These are phyloP conservation scores for Camelus dromedarius DNA, from an alignment of 2,113 vertebrate species.

Conservation along the genomic window DNA sequence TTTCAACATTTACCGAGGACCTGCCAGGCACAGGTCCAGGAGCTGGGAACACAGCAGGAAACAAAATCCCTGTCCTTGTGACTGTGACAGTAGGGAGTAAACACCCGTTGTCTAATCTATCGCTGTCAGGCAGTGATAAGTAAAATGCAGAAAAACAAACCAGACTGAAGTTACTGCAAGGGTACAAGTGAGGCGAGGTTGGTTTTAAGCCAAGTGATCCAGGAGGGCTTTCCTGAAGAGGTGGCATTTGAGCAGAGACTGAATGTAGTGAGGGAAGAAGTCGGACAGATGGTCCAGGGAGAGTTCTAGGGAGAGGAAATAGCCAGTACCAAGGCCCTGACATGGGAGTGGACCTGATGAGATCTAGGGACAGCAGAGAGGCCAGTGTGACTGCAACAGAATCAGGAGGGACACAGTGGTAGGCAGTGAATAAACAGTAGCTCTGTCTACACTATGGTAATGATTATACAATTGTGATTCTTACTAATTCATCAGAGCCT, in stretches of 20 bases:
- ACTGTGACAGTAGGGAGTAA: not conserved
- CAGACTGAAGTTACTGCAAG: not conserved
- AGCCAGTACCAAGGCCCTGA: not conserved
- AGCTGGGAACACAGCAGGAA: not conserved
- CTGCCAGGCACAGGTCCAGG: not conserved
- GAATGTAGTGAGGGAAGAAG: not conserved
- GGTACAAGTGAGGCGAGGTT: not conserved
- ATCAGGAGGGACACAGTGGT: not conserved
- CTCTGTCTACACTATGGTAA: not conserved
- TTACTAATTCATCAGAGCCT: not conserved
- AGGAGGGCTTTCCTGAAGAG: not conserved
- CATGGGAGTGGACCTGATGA: not conserved
- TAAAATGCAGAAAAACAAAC: not conserved
- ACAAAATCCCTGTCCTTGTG: not conserved
- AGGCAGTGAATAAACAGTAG: not conserved
- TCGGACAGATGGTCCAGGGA: not conserved
- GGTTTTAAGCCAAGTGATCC: no score
- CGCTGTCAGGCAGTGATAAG: not conserved
- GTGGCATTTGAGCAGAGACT: not conserved
- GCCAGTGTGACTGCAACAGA: not conserved
- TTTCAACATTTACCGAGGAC: not conserved
- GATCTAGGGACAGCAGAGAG: not conserved
- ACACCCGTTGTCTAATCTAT: not conserved
- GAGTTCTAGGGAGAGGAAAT: not conserved
- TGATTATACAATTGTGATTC: not conserved